Conservation (phyloP, 1,140 invertebrate genomes). For the Drosophila ogumai region DNA sequence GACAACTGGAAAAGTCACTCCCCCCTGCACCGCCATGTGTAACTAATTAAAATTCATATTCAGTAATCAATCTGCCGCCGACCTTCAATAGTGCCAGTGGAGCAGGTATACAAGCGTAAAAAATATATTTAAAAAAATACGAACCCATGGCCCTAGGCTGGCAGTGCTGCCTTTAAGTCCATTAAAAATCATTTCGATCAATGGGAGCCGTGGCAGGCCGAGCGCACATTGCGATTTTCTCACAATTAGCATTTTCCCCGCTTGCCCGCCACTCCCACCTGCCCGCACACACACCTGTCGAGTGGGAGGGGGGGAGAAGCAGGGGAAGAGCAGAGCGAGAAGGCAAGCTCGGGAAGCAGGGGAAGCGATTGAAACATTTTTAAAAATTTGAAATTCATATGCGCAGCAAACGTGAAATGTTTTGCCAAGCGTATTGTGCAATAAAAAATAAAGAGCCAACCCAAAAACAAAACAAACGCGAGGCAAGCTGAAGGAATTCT, state of each 20-base stretch:
- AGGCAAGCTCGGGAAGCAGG: background rate
- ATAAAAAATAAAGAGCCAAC: conserved; percentile 71
- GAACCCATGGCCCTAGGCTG: conserved; percentile 65
- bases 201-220: conserved; percentile 39
- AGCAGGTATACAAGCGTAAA: conserved; percentile 14
- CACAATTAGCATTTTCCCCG: conserved; percentile 77
- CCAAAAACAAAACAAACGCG: conserved; percentile 40
- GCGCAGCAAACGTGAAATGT: conserved; percentile 82
- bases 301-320: background rate
- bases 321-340: background rate
- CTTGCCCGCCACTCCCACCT: conserved; percentile 14
- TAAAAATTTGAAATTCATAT: conserved; percentile 84
- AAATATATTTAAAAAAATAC: conserved; percentile 29
- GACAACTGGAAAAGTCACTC: background rate
- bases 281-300: conserved; percentile 17
- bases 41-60: conserved; percentile 50
- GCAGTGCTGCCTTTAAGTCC: conserved; percentile 61
- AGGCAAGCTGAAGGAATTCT: conserved; percentile 43
- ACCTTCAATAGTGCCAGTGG: conserved; percentile 31
- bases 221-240: conserved; percentile 77
- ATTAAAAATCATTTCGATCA: conserved; percentile 82
- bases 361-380: conserved; percentile 77
- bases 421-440: conserved; percentile 80
- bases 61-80: conserved; percentile 39
- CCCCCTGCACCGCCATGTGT: background rate